Evolutionary conservation across 2,113 vertebrate genomes (phyloP), one percentile per base, ranked within the genome.

Genomic region (Channa argus): DNA sequence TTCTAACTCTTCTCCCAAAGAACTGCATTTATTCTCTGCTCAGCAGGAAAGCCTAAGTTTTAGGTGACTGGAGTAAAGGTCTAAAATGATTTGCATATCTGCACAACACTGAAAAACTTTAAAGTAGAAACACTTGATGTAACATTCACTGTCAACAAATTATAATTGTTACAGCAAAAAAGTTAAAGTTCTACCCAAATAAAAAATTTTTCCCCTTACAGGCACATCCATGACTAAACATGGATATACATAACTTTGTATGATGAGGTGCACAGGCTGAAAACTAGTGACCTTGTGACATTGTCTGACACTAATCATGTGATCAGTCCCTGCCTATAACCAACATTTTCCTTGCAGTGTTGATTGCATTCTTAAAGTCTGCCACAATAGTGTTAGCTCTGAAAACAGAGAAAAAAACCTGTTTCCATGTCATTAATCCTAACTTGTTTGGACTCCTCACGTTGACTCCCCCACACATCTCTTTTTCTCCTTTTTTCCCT

Each of bases 1-100:
- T 88, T 91, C 88, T 91, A 94, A 94, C 92, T 95, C 91, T 11
- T 73, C 93, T 94, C 93, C 91, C 84, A 91, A 94, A 94, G 89
- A 77, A 61, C 33, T 69, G 60, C 73, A 66, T 87, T 90, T 73
- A 80, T 87, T 74, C 69, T 83, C 50, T 44, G 12, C 79, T 55
- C 80, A 81, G 85, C 76, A 33, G 82, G 78, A 76, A 86, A 82
- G 51, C 44, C 15, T 24, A 65, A 77, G 71, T 84, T 89, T 88
- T 83, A 87, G 89, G 68, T 83, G 85, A 90, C 85, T 68, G 69
- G 63, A 84, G 62, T 74, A 84, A 89, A 85, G 87, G 87, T 87
- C 73, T 56, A 12, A 43, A 59, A 50, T 36, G n/a, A 87, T 90
- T 85, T 85, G 78, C 87, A 89, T 81, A 82, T 82, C 79, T 71